phyloP scores from a whole-genome alignment of 2,113 vertebrate genomes.

The Rousettus leschenaultii region DNA sequence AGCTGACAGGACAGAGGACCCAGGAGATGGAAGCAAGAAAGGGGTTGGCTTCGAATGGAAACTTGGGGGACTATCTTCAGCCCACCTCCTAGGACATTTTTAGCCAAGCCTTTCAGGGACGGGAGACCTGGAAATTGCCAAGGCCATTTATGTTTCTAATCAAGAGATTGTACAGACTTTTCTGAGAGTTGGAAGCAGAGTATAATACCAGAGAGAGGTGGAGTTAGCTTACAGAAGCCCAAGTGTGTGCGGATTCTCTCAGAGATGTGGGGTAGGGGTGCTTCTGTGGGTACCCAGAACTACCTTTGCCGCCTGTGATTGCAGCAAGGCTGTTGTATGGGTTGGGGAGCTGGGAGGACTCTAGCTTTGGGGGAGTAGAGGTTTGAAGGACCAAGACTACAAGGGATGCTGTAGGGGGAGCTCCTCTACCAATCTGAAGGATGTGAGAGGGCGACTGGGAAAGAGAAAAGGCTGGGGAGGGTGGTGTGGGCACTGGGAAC shows the following conservation, averaged over 20 bases:
- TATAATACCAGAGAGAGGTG: not conserved
- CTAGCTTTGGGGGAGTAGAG: not conserved
- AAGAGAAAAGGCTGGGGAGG: not conserved
- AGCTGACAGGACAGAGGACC: not conserved
- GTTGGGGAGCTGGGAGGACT: not conserved
- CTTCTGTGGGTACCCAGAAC: not conserved
- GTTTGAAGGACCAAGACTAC: not conserved
- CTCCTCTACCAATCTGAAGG: not conserved
- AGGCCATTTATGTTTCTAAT: not conserved
- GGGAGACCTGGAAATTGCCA: not conserved
- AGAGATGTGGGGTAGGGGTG: not conserved
- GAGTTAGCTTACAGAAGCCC: not conserved
- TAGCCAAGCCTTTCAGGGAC: not conserved
- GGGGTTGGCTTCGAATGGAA: not conserved
- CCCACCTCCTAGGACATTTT: not conserved
- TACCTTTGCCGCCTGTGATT: not conserved
- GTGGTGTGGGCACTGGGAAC: not conserved
- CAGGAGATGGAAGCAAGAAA: not conserved
- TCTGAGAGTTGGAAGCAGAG: not conserved
- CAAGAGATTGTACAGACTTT: not conserved
- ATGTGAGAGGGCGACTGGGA: not conserved
- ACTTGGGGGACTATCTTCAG: not conserved
- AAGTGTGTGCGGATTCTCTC: not conserved
- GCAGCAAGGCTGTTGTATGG: not conserved
- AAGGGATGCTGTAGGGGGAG: not conserved